A percentile compares a stretch with the other conserved stretches of the same genome.
These are phyloP conservation scores for Bucco capensis DNA, from an alignment of 2,113 vertebrate genomes.

Conservation along the genomic window DNA sequence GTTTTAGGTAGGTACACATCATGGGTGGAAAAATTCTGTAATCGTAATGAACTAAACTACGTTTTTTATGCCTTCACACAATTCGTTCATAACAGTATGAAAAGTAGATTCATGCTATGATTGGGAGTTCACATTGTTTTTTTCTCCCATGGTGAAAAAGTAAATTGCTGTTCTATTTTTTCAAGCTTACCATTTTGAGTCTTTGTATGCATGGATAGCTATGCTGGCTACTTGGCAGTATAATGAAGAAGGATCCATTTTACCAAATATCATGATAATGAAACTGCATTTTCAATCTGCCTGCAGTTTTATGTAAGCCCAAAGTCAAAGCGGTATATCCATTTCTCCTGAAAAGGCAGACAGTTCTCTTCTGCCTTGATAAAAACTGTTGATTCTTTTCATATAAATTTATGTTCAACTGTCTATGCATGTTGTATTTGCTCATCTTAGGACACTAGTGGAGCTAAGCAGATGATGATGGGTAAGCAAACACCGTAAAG, in stretches of 20 bases:
- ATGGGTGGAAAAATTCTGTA: not conserved
- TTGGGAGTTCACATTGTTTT: not conserved
- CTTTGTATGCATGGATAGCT: not conserved
- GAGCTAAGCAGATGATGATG: not conserved
- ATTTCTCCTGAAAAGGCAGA: not conserved
- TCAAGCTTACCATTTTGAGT: not conserved
- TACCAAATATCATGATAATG: not conserved
- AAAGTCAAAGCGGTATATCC: not conserved
- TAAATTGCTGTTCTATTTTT: not conserved
- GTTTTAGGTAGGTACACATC: not conserved
- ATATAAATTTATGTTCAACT: not conserved
- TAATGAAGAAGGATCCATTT: not conserved
- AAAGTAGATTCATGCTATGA: not conserved
- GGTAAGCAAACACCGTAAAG: not conserved
- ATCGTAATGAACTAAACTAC: not conserved
- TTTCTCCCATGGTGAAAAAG: not conserved
- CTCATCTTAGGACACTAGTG: not conserved
- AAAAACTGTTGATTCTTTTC: not conserved
- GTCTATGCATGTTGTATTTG: not conserved
- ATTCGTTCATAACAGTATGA: not conserved
- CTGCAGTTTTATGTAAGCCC: not conserved
- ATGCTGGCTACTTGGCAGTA: not conserved
- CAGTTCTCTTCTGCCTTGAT: not conserved
- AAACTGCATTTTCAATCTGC: not conserved
- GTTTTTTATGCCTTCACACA: not conserved